Evolutionary conservation across 2,113 vertebrate genomes (phyloP).

Genomic region (Hemicordylus capensis): DNA sequence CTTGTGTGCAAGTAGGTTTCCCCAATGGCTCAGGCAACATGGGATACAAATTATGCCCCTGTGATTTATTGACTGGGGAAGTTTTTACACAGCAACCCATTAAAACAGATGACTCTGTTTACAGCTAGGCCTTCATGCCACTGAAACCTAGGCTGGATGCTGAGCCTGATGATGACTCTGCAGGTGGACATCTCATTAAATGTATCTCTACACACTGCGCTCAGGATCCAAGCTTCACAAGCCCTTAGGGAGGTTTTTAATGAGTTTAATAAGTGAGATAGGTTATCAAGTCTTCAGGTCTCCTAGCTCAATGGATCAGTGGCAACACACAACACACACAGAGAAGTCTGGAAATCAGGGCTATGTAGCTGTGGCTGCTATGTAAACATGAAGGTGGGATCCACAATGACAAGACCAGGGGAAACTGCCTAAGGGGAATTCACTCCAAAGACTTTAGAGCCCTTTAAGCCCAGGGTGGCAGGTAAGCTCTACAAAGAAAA

Average conservation of each 20-base stretch:
- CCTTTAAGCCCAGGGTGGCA: too few species aligned
- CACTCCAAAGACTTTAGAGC: too few species aligned
- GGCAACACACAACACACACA: constrained; percentile 33
- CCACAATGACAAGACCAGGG: too few species aligned
- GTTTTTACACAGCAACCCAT: constrained; percentile 75
- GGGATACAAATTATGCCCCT: constrained; percentile 67
- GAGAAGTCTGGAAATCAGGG: constrained; percentile 16
- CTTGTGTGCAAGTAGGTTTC: constrained; percentile 55
- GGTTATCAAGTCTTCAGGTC: constrained; percentile 73
- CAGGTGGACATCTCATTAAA: constrained; percentile 76
- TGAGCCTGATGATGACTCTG: constrained; percentile 72
- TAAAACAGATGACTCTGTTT: constrained; percentile 77
- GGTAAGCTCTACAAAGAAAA: too few species aligned
- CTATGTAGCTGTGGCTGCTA: neutral
- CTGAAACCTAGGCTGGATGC: constrained; percentile 68
- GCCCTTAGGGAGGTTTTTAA: constrained; percentile 72
- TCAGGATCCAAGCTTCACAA: constrained; percentile 71
- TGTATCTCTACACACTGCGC: constrained; percentile 63
- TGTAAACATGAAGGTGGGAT: neutral
- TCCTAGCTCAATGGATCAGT: constrained; percentile 61
- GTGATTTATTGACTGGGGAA: constrained; percentile 76
- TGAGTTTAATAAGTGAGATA: constrained; percentile 73
- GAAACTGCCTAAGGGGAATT: too few species aligned
- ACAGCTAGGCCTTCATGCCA: constrained; percentile 74
- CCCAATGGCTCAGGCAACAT: constrained; percentile 66